These are phyloP conservation scores for Sebastes steindachneri DNA, from an alignment of 2,797 vertebrate species.

Conservation along the genomic window DNA sequence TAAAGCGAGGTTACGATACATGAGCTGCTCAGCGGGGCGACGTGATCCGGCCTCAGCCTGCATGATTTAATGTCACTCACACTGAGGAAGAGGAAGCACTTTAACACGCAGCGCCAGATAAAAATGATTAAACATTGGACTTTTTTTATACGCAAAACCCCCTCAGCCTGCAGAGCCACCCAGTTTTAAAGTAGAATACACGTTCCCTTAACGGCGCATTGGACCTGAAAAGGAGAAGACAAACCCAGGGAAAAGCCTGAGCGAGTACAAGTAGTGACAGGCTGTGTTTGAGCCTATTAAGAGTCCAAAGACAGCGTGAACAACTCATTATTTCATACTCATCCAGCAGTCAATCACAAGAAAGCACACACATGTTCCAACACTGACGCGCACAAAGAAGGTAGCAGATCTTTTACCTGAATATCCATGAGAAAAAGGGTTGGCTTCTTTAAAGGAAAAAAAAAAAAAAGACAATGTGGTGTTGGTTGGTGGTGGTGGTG, in stretches of 20 bases:
- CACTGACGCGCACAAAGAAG: conserved; percentile 5
- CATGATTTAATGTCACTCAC: conserved; percentile 30
- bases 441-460: conserved; percentile 17
- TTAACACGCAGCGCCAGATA: background rate
- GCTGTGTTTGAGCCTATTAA: conserved; percentile 63
- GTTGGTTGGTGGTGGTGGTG: background rate
- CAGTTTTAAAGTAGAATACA: background rate
- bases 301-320: conserved; percentile 55
- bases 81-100: conserved; percentile 14
- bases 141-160: background rate
- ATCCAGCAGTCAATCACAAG: conserved; percentile 64
- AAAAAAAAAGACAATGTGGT: conserved; percentile 28
- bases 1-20: conserved; percentile 38
- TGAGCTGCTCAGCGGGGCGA: conserved; percentile 25
- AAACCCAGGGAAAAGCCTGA: conserved; percentile 25
- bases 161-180: background rate
- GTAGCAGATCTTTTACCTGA: conserved; percentile 66
- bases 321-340: conserved; percentile 65
- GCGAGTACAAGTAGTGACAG: conserved; percentile 61
- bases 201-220: background rate
- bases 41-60: background rate
- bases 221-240: conserved; percentile 29
- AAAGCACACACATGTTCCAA: conserved; percentile 1
- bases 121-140: background rate
- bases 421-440: conserved; percentile 62